phyloP scores from a whole-genome alignment of 2,113 vertebrate species.

The Xyrauchen texanus region DNA sequence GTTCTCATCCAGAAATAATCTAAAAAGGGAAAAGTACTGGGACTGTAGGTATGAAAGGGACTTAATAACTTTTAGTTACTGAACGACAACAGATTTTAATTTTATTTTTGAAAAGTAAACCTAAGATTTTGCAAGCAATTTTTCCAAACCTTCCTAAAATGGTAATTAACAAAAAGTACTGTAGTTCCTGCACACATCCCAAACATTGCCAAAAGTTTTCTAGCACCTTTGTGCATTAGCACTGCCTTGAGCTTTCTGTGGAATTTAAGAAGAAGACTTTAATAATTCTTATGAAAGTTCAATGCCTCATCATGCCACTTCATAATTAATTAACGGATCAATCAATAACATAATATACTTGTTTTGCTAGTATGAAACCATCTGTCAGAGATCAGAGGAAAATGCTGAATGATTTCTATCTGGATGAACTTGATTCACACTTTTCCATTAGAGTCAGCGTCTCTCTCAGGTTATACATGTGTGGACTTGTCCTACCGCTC shows the following conservation, averaged over 20 bases:
- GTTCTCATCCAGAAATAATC: too few relatives aligned
- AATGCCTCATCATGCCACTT: not conserved
- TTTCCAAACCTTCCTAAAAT: not conserved
- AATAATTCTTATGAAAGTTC: not conserved
- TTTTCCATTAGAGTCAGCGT: not conserved
- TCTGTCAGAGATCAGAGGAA: not conserved
- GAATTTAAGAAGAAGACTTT: constrained; percentile 5
- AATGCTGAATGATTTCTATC: constrained; percentile 3
- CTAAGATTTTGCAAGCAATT: not conserved
- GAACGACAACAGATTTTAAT: not conserved
- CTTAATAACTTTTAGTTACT: not conserved
- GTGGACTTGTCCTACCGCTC: constrained; percentile 14
- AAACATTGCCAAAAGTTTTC: not conserved
- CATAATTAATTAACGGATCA: not conserved
- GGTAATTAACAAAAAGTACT: not conserved
- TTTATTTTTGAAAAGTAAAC: not conserved
- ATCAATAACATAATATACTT: not conserved
- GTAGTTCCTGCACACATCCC: too few relatives aligned
- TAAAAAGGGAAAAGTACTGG: too few relatives aligned
- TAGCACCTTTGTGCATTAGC: not conserved
- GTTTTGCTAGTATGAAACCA: not conserved
- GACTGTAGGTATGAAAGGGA: too few relatives aligned
- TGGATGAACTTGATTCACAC: not conserved
- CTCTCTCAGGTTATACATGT: constrained; percentile 14
- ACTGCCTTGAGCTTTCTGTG: constrained; percentile 18